Evolutionary conservation across 2,888 invertebrate genomes (phyloP).

Genomic region (Metalampra italica): DNA sequence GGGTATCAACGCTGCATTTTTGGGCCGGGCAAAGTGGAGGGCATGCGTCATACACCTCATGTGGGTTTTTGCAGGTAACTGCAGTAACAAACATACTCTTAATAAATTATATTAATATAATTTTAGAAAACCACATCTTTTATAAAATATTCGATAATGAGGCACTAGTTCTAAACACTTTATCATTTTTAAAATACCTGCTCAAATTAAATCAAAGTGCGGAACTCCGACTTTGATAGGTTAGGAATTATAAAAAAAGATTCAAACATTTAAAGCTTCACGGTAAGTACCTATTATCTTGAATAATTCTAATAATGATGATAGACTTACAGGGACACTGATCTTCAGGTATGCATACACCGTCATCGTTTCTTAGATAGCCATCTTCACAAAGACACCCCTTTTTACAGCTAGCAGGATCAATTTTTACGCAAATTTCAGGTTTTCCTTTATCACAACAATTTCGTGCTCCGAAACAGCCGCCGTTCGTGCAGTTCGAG

Average conservation of each 20-base stretch:
- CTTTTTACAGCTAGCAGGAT: conserved; percentile 5
- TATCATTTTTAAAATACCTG: too few relatives aligned
- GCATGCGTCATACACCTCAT: conserved; percentile 12
- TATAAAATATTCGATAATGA: too few relatives aligned
- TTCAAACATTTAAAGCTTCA: too few relatives aligned
- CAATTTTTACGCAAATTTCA: conserved; percentile 13
- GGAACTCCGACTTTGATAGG: too few relatives aligned
- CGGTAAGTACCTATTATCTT: too few relatives aligned
- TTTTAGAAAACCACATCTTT: too few relatives aligned
- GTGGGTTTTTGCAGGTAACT: conserved; percentile 2
- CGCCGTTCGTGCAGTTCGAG: conserved; percentile 22
- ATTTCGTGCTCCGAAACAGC: conserved; percentile 17
- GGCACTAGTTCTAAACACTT: too few relatives aligned
- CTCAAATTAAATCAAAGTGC: too few relatives aligned
- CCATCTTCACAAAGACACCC: conserved; percentile 15
- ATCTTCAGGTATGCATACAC: conserved; percentile 11
- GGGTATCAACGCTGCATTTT: conserved; percentile 22
- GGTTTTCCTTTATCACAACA: conserved; percentile 8
- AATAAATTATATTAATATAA: too few relatives aligned
- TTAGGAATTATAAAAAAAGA: too few relatives aligned
- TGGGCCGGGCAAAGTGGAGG: conserved; percentile 14
- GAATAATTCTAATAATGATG: too few relatives aligned
- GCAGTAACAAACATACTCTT: background rate
- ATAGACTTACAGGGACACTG: too few relatives aligned
- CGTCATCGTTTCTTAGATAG: conserved; percentile 9